Evolutionary conservation across 2,888 invertebrate species (phyloP), one percentile per base, ranked within the genome.

Genomic region (Phlogophora meticulosa): DNA sequence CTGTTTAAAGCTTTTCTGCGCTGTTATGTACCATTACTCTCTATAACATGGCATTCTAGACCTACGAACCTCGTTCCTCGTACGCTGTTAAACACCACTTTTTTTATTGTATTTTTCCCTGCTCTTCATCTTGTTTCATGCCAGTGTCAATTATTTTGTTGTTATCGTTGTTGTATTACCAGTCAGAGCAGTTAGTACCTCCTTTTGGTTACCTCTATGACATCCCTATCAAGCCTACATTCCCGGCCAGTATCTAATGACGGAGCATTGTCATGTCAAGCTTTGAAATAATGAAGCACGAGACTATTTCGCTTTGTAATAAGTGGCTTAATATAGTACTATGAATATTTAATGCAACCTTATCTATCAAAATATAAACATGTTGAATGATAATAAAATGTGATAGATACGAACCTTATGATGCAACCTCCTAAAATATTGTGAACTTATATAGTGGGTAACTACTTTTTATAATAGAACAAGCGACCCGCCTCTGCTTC

Each of bases 231-330:
- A 24, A 24, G 17, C 24, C 28, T 10, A 17, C 13, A 49, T 55
- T 24, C 2, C 53, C 24, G 7, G n/a, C 38, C 32, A 55, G 17
- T n/a, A n/a, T n/a, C n/a, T 55, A 74, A 22, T 73, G 43, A 45
- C n/a, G 5, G 20, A 10, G 20, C 49, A 65, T 45, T 63, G 28
- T 48, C 20, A 52, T 38, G 28, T 38, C 36, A 38, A 36, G 10
- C n/a, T 57, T 51, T 22, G 15, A 36, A 65, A 65, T 57, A 65
- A 57, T 67, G 13, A 73, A 64, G 42, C 13, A 56, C 34, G 36
- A 53, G 28, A 52, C 28, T 28, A 38, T 32, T 45, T 45, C 11
- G 24, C 28, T 20, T 46, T 7, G 15, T 42, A 36, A 4, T 68
- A 48, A n/a, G 34, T 45, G 22, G 4, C 42, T 36, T 20, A 42